These are phyloP conservation scores for Protodeltote pygarga DNA, from an alignment of 2,888 invertebrate genomes.

Conservation along the genomic window DNA sequence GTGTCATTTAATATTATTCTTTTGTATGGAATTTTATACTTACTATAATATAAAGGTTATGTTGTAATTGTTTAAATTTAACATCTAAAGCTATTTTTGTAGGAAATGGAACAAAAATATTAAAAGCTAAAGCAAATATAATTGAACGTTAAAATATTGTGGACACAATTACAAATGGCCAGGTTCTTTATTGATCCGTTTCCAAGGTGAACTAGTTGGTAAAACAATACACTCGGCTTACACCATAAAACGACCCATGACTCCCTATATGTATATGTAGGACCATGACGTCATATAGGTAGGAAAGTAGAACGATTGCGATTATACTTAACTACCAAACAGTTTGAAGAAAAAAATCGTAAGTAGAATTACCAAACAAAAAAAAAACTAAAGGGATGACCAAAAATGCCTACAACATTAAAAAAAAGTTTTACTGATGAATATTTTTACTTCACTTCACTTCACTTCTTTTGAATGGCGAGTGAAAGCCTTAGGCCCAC, in stretches of 20 bases:
- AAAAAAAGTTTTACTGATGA: not conserved
- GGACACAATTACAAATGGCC: conserved; percentile 14
- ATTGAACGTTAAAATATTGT: conserved; percentile 6
- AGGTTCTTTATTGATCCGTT: conserved; percentile 5
- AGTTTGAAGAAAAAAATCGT: not conserved
- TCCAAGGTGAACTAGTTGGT: conserved; percentile 42
- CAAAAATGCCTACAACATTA: too few species aligned
- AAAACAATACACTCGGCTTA: conserved; percentile 33
- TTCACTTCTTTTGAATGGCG: too few species aligned
- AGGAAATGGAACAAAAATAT: not conserved
- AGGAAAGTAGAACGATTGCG: not conserved
- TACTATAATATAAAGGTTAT: too few species aligned
- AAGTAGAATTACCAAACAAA: too few species aligned
- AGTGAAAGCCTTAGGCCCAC: too few species aligned
- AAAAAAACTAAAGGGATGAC: too few species aligned
- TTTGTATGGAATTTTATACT: too few species aligned
- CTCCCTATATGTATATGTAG: conserved; percentile 17
- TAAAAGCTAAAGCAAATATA: not conserved
- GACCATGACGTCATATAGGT: conserved; percentile 35
- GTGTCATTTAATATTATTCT: too few species aligned
- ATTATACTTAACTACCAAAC: not conserved
- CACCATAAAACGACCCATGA: conserved; percentile 33
- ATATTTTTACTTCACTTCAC: too few species aligned
- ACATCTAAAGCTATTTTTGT: too few species aligned
- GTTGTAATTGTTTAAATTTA: too few species aligned